These are phyloP conservation scores for Coluber constrictor DNA, from an alignment of 2,797 vertebrate genomes.

Conservation along the genomic window DNA sequence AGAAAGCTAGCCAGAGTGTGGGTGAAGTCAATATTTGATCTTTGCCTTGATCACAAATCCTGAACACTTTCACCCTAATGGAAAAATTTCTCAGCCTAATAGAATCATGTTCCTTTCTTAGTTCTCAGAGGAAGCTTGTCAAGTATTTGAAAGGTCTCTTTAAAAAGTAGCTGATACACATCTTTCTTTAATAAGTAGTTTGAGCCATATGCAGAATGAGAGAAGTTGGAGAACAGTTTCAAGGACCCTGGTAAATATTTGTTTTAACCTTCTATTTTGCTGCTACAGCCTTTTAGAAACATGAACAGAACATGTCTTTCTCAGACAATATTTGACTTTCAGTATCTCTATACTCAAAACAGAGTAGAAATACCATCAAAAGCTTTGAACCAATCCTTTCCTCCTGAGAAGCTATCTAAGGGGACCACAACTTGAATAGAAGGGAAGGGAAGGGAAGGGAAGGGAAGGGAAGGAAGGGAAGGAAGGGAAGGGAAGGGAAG, in stretches of 20 bases:
- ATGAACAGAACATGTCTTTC: conserved; percentile 12
- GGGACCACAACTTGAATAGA: background rate
- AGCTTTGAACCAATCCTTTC: background rate
- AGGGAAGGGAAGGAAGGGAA: no score
- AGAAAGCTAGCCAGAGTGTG: background rate
- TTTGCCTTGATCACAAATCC: background rate
- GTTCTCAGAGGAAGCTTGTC: background rate
- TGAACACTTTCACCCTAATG: background rate
- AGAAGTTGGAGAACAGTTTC: conserved; percentile 38
- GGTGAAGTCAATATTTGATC: background rate
- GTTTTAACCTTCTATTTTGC: conserved; percentile 41
- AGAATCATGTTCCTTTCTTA: background rate
- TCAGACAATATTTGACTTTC: conserved; percentile 4
- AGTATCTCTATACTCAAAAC: no score
- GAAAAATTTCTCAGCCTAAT: background rate
- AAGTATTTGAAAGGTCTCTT: conserved; percentile 6
- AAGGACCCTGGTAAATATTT: conserved; percentile 38
- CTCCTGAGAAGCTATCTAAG: background rate
- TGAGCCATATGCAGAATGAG: background rate
- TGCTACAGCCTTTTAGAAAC: background rate
- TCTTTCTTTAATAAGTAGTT: conserved; percentile 12
- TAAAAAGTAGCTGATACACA: background rate
- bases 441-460: no score
- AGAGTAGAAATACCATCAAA: background rate
- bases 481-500: no score